phyloP scores from a whole-genome alignment of 2,113 vertebrate genomes.

The Actenoides hombroni region DNA sequence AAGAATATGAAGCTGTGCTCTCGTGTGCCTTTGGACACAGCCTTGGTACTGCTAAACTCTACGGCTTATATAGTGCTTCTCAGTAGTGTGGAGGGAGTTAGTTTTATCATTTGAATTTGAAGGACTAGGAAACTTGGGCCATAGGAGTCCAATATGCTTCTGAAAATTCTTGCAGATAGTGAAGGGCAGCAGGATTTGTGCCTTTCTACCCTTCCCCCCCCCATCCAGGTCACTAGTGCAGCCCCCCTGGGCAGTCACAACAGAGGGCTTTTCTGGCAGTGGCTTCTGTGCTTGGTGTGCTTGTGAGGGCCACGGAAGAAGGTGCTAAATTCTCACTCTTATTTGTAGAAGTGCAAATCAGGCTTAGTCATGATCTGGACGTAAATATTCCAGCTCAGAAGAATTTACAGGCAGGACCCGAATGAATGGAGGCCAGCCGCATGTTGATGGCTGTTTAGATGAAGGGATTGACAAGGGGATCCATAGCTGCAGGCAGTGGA shows the following conservation, averaged over 20 bases:
- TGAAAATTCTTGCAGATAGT: accelerated
- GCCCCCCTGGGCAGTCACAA: neutral
- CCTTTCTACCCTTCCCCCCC: neutral
- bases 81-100: no score
- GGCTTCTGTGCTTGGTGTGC: accelerated
- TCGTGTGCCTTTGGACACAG: neutral
- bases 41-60: neutral
- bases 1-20: neutral
- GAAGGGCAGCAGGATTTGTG: neutral
- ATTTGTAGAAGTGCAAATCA: neutral
- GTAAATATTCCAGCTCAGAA: neutral
- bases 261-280: neutral
- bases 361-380: neutral
- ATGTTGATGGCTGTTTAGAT: neutral
- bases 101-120: neutral
- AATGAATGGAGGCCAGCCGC: neutral
- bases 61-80: neutral
- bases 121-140: neutral
- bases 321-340: neutral
- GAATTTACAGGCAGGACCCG: neutral
- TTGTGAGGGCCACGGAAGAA: neutral
- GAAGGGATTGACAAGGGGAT: neutral
- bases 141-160: neutral
- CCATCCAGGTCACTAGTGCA: neutral
- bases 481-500: neutral